Conservation (phyloP, 30 jellyfish, hydroid and myxozoan genomes). For the Sanderia malayensis region DNA sequence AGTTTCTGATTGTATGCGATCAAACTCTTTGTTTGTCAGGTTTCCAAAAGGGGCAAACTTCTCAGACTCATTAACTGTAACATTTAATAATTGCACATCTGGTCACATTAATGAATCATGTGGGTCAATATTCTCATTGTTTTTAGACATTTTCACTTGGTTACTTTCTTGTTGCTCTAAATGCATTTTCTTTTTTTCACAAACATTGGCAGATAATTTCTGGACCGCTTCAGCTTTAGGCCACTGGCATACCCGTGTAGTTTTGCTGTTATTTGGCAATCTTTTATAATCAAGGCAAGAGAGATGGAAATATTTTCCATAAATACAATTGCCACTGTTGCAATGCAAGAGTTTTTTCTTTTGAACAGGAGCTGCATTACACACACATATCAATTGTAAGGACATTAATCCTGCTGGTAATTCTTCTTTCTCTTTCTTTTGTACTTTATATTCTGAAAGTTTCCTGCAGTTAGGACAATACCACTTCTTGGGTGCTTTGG, state of each 20-base stretch:
- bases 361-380: conserved; percentile 11
- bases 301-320: conserved; percentile 7
- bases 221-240: not conserved
- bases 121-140: not conserved
- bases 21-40: not conserved
- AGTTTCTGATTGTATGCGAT: not conserved
- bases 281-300: conserved; percentile 1
- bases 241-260: conserved; percentile 5
- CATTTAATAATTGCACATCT: not conserved
- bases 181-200: not conserved
- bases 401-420: not conserved
- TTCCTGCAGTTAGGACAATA: not conserved
- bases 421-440: not conserved
- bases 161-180: not conserved
- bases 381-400: not conserved
- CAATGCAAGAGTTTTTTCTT: not conserved
- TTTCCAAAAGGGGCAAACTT: not conserved
- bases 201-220: not conserved
- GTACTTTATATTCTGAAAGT: not conserved
- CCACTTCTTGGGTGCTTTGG: not conserved
- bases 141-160: not conserved
- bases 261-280: not conserved
- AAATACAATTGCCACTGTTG: not conserved
- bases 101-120: not conserved
- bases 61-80: not conserved